Evolutionary conservation across 2,888 invertebrate species (phyloP), one percentile per base, ranked within the genome.

Genomic region (Acleris emargana): DNA sequence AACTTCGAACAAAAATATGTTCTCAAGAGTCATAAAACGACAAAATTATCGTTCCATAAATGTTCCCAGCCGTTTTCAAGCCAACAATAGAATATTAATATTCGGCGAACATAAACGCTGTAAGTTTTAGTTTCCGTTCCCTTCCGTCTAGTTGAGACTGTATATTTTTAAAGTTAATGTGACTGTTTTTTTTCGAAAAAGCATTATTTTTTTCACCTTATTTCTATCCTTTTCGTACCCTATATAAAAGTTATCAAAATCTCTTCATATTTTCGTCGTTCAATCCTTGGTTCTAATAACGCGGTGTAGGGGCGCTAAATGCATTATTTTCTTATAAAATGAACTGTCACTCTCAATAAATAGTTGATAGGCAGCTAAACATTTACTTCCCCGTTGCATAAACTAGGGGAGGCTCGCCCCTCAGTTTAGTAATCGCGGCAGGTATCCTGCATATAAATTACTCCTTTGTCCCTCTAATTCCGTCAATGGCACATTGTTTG

Each of bases 371-470:
- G 59, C 52, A 60, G 47, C 64, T 47, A 67, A 67, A 55, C 58
- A 42, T 62, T 67, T 55, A 62, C 63, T 54, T 42, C 38, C 50
- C 47, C 52, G 60, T 38, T 64, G 59, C 58, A 60, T 67, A 64
- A 67, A 67, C 50, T 47, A 52, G 66, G 60, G 64, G 54, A 45
- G 64, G 25, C 18, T 5, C 20, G 20, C 20, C 62, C 54, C 58
- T 38, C 62, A 28, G 63, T 53, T 63, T 50, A 51, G 63, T 63
- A 67, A 67, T 67, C 67, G 58, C 62, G 67, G 63, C 67, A 67
- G 67, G 67, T 67, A 62, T 18, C 62, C 63, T 67, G 63, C 67
- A 59, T 59, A 67, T 67, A 67, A 67, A 67, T 67, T 58, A 67
- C 62, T 59, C 61, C 66, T 66, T 66, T 66, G 66, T 66, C 57